These are phyloP conservation scores for Agriopis aurantiaria DNA, from an alignment of 2,888 invertebrate species.

Conservation along the genomic window DNA sequence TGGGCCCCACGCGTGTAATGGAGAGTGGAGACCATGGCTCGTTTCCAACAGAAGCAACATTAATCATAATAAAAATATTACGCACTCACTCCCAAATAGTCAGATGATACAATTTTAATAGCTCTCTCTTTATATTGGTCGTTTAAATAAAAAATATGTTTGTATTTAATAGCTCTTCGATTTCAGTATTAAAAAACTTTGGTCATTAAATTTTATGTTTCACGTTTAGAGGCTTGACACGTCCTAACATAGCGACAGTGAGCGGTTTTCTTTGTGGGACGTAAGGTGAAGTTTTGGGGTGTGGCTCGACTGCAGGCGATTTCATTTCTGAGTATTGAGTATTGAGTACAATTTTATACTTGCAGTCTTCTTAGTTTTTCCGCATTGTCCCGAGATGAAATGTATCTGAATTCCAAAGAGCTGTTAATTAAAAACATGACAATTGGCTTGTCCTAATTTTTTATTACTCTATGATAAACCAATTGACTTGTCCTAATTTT, in stretches of 20 bases:
- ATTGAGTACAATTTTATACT: not conserved
- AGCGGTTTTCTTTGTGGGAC: constrained; percentile 64
- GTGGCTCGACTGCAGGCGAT: constrained; percentile 45
- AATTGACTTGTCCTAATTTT: too few species aligned
- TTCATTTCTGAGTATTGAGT: not conserved
- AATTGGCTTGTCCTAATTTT: too few species aligned
- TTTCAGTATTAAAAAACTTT: constrained; percentile 54
- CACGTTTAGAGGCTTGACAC: constrained; percentile 64
- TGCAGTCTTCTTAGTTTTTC: not conserved
- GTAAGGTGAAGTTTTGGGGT: constrained; percentile 42
- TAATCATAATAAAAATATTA: constrained; percentile 16
- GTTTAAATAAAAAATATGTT: constrained; percentile 36
- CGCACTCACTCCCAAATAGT: constrained; percentile 1
- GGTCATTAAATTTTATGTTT: constrained; percentile 58
- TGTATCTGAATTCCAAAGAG: too few species aligned
- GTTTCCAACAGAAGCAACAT: constrained; percentile 17
- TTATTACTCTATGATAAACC: too few species aligned
- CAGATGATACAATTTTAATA: constrained; percentile 29
- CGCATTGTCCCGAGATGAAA: too few species aligned
- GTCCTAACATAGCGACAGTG: constrained; percentile 57
- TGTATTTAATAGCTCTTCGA: constrained; percentile 45
- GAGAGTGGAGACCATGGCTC: too few species aligned
- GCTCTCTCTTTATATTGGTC: constrained; percentile 33
- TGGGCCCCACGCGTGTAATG: too few species aligned
- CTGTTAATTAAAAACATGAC: too few species aligned